Evolutionary conservation across 2,888 invertebrate genomes (phyloP).

Genomic region (Lobophora halterata): DNA sequence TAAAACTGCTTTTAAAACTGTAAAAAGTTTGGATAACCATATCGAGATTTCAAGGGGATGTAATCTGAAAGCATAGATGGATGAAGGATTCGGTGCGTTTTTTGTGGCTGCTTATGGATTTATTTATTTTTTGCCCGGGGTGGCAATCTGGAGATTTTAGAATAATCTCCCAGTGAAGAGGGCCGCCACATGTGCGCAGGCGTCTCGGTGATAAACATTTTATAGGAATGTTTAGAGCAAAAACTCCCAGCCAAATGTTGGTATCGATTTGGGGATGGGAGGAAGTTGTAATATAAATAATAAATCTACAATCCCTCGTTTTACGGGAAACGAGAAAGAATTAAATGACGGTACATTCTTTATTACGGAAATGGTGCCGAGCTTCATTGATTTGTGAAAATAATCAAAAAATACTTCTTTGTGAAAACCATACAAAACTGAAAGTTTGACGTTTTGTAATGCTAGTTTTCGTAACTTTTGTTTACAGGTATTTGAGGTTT

Average conservation of each 20-base stretch:
- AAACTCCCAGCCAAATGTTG: slow-evolving; percentile 75
- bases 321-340: slow-evolving; percentile 25
- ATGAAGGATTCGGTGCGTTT: slow-evolving; percentile 70
- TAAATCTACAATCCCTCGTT: slow-evolving; percentile 40
- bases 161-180: slow-evolving; percentile 72
- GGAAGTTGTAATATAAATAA: slow-evolving; percentile 74
- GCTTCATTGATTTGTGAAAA: no score
- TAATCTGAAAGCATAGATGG: no score
- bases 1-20: slow-evolving; percentile 39
- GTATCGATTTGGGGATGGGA: slow-evolving; percentile 62
- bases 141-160: slow-evolving; percentile 79
- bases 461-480: no score
- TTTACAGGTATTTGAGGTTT: no score
- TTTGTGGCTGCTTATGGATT: slow-evolving; percentile 68
- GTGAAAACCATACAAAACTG: no score
- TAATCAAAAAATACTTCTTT: no score
- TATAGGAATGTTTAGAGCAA: slow-evolving; percentile 77
- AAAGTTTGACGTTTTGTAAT: no score
- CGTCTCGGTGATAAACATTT: slow-evolving; percentile 74
- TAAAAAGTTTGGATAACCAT: slow-evolving; percentile 57
- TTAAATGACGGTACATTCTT: no score
- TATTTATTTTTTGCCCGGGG: slow-evolving; percentile 79
- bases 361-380: no score
- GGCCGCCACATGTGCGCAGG: slow-evolving; percentile 70
- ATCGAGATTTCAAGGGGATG: slow-evolving; percentile 68